A percentile compares a stretch with the other conserved stretches of the same genome.
Conservation (phyloP, 2,888 invertebrate species). For the Cheiracanthium punctorium region DNA sequence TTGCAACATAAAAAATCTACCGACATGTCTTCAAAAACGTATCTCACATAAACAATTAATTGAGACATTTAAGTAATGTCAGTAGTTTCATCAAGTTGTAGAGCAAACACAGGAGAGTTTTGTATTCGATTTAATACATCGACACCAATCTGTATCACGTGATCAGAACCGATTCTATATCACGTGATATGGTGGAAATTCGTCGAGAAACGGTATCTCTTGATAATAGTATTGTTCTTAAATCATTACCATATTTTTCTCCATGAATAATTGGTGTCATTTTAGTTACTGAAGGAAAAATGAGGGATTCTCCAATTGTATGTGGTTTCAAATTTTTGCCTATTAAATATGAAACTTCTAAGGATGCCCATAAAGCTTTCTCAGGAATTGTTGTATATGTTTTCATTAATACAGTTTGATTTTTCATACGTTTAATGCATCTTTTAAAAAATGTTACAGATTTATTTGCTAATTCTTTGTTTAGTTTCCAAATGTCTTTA, state of each 20-base stretch:
- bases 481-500: conserved; percentile 24
- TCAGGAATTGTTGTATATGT: conserved; percentile 18
- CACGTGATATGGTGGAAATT: background rate
- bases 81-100: too few relatives aligned
- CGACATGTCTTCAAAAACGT: too few relatives aligned
- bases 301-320: conserved; percentile 26
- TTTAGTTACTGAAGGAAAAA: conserved; percentile 18
- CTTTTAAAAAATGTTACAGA: too few relatives aligned
- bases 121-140: too few relatives aligned
- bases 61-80: too few relatives aligned
- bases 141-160: too few relatives aligned
- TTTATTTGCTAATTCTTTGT: conserved; percentile 25
- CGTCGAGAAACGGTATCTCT: conserved; percentile 4
- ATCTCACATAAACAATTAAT: too few relatives aligned
- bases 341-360: conserved; percentile 16
- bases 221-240: conserved; percentile 12
- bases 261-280: conserved; percentile 28
- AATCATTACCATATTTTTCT: too few relatives aligned
- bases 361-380: conserved; percentile 1
- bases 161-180: conserved; percentile 5
- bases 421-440: too few relatives aligned
- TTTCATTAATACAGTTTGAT: too few relatives aligned
- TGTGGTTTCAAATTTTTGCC: conserved; percentile 13
- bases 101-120: too few relatives aligned
- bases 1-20: conserved; percentile 36